Evolutionary conservation across 2,888 invertebrate genomes (phyloP), one percentile per base, ranked within the genome.

Genomic region (Epistrophella euchroma): DNA sequence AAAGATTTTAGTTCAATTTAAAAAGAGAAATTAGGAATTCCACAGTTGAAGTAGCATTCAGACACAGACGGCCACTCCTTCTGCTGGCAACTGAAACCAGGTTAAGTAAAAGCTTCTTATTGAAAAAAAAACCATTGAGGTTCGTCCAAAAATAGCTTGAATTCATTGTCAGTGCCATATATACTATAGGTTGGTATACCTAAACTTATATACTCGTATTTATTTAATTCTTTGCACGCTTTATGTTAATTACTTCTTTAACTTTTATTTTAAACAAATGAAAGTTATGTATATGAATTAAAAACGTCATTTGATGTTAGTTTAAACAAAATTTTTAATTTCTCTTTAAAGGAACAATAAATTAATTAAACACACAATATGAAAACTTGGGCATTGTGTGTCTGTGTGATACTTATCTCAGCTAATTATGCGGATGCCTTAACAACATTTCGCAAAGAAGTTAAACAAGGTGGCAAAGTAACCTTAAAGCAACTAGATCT

Each of bases 401-500:
- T 82, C 17, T 78, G 73, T 47, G 52, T 40, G 52, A 32, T 86
- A 60, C 52, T 78, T 7, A 15, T 78, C 2, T 71, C 50, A 45
- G 74, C 19, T 15, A 74, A 19, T 32, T 71, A 60, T 74, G 56
- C 70, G 11, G n/a, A 35, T 66, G 68, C 77, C 2, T 37, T 82
- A 25, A 70, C 77, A 0, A 82, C 82, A 22, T 40, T 43, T 22
- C 86, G 82, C 28, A 86, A 82, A 13, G 82, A 86, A 52, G 32
- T 80, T 0, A 86, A 45, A 17, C 91, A 92, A 17, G 89, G 88
- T 6, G 89, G 92, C 72, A 92, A 91, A 82, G 90, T 91, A 25
- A 90, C 91, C 32, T 91, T 91, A 19, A 92, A 92, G 72, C 90
- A 92, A 76, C 75, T 92, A 13, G 88, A 91, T 52, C 83, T 91